phyloP scores from a whole-genome alignment of 1,140 invertebrate genomes.

The Sogatella furcifera region DNA sequence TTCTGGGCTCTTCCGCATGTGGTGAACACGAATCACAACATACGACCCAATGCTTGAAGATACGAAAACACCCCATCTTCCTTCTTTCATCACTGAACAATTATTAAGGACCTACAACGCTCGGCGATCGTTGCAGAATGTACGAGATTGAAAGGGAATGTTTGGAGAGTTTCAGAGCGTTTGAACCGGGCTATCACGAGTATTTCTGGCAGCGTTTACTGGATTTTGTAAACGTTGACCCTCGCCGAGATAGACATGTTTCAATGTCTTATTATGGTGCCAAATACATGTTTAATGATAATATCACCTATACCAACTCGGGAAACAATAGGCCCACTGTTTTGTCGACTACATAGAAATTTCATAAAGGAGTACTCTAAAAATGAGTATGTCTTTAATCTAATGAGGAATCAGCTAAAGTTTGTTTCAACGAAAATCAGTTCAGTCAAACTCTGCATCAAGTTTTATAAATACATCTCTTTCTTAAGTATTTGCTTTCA shows the following conservation, averaged over 20 bases:
- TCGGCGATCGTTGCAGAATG: background rate
- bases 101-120: background rate
- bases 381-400: background rate
- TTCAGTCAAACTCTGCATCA: background rate
- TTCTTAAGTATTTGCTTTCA: background rate
- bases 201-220: background rate
- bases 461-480: background rate
- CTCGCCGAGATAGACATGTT: constrained; percentile 5
- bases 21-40: no score
- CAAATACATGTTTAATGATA: constrained; percentile 4
- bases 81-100: background rate
- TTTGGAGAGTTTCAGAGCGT: background rate
- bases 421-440: background rate
- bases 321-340: constrained; percentile 9
- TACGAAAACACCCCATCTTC: background rate
- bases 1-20: no score
- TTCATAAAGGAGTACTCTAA: constrained; percentile 3
- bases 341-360: background rate
- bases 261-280: background rate
- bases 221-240: constrained; percentile 5
- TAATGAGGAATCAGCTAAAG: background rate
- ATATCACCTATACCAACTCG: background rate
- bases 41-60: no score
- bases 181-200: constrained; percentile 9
- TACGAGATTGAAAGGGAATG: background rate